phyloP scores from a whole-genome alignment of 1,140 invertebrate species.

The Pachypsylla venusta region DNA sequence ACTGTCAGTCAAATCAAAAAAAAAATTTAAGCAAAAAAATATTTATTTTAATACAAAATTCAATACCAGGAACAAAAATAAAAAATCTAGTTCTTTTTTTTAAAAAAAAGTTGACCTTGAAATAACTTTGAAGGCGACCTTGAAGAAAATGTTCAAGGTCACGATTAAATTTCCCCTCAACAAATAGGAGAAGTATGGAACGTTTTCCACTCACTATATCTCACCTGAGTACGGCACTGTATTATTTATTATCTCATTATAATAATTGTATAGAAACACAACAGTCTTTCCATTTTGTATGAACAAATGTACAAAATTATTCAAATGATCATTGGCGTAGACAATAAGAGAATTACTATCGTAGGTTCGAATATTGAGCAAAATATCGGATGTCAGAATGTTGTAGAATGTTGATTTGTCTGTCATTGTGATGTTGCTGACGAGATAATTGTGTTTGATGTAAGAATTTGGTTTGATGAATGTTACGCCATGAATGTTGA shows the following conservation, averaged over 20 bases:
- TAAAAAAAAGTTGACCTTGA: not conserved
- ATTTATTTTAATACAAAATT: not conserved
- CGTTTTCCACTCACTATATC: too few species aligned
- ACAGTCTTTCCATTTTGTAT: slow-evolving; percentile 55
- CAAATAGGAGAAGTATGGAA: not conserved
- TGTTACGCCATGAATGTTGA: slow-evolving; percentile 77
- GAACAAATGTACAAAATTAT: slow-evolving; percentile 85
- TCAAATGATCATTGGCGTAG: slow-evolving; percentile 83
- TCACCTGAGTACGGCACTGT: slow-evolving; percentile 48
- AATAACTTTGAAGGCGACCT: not conserved
- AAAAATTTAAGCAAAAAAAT: too few species aligned
- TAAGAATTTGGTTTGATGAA: slow-evolving; percentile 65
- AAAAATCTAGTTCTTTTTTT: not conserved
- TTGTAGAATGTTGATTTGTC: slow-evolving; percentile 42
- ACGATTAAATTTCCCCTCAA: not conserved
- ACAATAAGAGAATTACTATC: slow-evolving; percentile 64
- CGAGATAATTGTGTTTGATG: slow-evolving; percentile 58
- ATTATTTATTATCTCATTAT: slow-evolving; percentile 61
- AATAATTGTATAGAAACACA: slow-evolving; percentile 69
- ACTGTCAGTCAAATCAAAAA: too few species aligned
- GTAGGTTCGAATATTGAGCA: slow-evolving; percentile 76
- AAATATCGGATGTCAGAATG: slow-evolving; percentile 52
- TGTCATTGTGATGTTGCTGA: slow-evolving; percentile 40
- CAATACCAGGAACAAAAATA: not conserved
- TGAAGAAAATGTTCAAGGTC: not conserved